Percentiles rank a stretch among this genome's conserved stretches.
Evolutionary conservation across 2,797 vertebrate genomes (phyloP).

Genomic region (Etheostoma perlongum): DNA sequence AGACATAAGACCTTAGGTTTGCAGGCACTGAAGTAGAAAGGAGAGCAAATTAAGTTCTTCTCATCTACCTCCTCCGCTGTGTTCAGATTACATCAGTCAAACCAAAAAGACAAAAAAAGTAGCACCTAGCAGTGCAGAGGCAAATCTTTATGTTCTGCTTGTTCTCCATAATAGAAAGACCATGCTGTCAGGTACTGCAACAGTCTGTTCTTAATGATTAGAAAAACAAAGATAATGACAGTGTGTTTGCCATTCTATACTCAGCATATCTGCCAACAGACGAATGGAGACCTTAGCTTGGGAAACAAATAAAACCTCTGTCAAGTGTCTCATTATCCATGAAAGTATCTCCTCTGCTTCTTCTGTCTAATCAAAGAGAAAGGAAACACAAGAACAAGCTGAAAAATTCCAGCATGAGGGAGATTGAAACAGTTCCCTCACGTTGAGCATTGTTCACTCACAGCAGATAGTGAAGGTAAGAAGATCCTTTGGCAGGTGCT

Average conservation of each 20-base stretch:
- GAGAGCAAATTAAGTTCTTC: constrained; percentile 81
- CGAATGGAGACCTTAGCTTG: constrained; percentile 80
- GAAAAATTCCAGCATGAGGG: constrained; percentile 77
- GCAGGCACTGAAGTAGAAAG: constrained; percentile 72
- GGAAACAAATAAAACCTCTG: constrained; percentile 83
- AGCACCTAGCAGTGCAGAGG: constrained; percentile 47
- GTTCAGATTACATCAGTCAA: constrained; percentile 75
- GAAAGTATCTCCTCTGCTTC: constrained; percentile 80
- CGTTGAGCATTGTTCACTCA: constrained; percentile 78
- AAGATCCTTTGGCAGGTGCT: constrained; percentile 87
- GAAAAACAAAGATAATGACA: constrained; percentile 57
- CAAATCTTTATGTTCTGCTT: constrained; percentile 48
- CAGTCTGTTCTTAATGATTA: constrained; percentile 48
- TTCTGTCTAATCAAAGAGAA: constrained; percentile 81
- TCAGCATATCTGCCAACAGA: constrained; percentile 72
- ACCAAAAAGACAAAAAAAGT: constrained; percentile 25
- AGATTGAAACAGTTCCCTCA: constrained; percentile 79
- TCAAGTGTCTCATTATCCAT: constrained; percentile 84
- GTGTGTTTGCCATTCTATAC: constrained; percentile 42
- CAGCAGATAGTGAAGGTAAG: constrained; percentile 80
- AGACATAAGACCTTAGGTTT: constrained; percentile 78
- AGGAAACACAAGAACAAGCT: constrained; percentile 76
- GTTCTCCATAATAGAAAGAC: constrained; percentile 39
- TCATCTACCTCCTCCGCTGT: constrained; percentile 78
- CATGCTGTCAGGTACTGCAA: constrained; percentile 30